Evolutionary conservation across 2,888 invertebrate species (phyloP).

Genomic region (Eristalinus aeneus): DNA sequence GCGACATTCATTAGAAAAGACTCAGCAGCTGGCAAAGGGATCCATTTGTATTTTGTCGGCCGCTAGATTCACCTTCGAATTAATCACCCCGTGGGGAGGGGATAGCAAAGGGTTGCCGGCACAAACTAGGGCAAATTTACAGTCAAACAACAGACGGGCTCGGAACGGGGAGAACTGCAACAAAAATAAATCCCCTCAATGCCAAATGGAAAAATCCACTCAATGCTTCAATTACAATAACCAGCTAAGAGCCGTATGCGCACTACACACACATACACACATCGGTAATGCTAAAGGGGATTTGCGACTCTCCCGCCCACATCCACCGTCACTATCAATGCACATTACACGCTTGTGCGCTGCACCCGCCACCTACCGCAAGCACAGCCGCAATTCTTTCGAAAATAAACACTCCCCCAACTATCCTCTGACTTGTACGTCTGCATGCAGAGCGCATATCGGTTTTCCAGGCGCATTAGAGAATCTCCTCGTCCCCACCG

Average conservation of each 20-base stretch:
- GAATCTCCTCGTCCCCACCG: neutral
- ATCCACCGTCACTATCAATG: constrained; percentile 24
- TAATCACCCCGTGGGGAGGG: neutral
- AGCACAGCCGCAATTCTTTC: constrained; percentile 57
- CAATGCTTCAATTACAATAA: constrained; percentile 66
- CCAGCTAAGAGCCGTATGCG: constrained; percentile 46
- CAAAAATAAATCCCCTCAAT: constrained; percentile 43
- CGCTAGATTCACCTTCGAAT: neutral
- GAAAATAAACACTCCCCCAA: constrained; percentile 54
- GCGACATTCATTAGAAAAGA: neutral
- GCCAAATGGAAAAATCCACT: constrained; percentile 62
- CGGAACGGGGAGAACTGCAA: neutral
- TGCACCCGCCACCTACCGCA: constrained; percentile 65
- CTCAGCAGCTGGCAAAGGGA: neutral
- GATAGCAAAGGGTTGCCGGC: neutral
- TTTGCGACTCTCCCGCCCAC: constrained; percentile 47
- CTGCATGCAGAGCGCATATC: constrained; percentile 26
- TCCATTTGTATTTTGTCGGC: neutral
- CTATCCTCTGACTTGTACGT: neutral
- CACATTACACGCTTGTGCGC: constrained; percentile 69
- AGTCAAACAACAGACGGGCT: constrained; percentile 26
- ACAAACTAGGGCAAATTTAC: constrained; percentile 42
- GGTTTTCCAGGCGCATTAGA: constrained; percentile 19
- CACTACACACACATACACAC: constrained; percentile 37
- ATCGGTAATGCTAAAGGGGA: constrained; percentile 58